A percentile compares a stretch with the other conserved stretches of the same genome.
Evolutionary conservation across 2,797 vertebrate genomes (phyloP).

Genomic region (Taeniopygia guttata): DNA sequence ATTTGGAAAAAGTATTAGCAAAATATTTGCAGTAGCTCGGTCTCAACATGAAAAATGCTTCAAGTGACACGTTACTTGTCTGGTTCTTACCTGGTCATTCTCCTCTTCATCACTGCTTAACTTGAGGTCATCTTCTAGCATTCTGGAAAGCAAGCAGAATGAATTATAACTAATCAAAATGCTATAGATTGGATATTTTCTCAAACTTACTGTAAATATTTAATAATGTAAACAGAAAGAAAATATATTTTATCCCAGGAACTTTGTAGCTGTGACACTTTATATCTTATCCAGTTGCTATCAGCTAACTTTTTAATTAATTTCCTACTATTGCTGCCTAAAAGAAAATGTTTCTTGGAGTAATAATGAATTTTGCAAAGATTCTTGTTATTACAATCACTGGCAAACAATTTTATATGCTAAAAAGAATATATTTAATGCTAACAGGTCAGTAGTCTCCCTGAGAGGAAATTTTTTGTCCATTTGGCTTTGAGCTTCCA

Average conservation of each 20-base stretch:
- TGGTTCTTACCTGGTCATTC: constrained; percentile 76
- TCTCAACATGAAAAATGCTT: constrained; percentile 57
- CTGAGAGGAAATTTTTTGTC: constrained; percentile 25
- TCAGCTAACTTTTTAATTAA: constrained; percentile 6
- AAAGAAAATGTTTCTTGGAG: constrained; percentile 8
- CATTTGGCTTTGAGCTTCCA: constrained; percentile 18
- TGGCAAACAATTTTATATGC: neutral
- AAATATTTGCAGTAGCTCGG: constrained; percentile 56
- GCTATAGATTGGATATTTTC: neutral
- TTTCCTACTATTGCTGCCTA: neutral
- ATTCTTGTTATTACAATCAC: neutral
- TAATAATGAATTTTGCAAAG: constrained; percentile 24
- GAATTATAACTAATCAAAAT: neutral
- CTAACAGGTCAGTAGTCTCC: constrained; percentile 14
- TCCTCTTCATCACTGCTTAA: constrained; percentile 83
- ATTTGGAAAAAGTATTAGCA: constrained; percentile 51
- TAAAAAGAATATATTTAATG: constrained; percentile 48
- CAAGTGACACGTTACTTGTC: neutral
- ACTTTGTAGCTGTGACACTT: neutral
- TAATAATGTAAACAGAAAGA: neutral
- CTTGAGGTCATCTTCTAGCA: constrained; percentile 84
- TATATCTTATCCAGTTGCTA: neutral
- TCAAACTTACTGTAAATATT: neutral
- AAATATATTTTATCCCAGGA: neutral
- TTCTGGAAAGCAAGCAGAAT: constrained; percentile 71